Evolutionary conservation across 2,797 vertebrate species (phyloP).

Genomic region (Lepilemur ruficaudatus): DNA sequence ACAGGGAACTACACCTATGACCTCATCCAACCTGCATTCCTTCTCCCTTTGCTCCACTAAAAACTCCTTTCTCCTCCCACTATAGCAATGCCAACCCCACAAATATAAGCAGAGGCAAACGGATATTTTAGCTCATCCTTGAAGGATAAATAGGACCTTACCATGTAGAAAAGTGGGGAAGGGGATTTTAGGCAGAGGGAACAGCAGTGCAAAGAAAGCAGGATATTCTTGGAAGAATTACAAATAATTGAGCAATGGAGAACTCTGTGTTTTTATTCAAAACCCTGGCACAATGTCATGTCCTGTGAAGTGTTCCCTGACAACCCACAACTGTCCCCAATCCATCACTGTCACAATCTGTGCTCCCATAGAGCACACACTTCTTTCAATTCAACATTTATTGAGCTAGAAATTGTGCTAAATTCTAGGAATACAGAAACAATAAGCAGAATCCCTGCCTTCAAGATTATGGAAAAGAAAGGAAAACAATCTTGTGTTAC

Average conservation of each 20-base stretch:
- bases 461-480: neutral
- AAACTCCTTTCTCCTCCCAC: neutral
- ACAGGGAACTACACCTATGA: neutral
- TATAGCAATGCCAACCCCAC: neutral
- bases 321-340: neutral
- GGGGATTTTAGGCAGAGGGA: neutral
- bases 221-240: neutral
- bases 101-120: neutral
- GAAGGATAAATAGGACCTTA: neutral
- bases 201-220: neutral
- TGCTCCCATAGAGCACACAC: neutral
- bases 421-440: neutral
- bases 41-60: neutral
- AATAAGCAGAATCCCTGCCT: neutral
- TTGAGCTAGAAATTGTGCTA: neutral
- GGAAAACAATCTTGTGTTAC: neutral
- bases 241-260: neutral
- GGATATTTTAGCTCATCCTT: neutral
- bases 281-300: neutral
- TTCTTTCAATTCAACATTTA: neutral
- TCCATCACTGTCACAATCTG: neutral
- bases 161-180: neutral
- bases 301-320: neutral
- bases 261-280: neutral
- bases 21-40: neutral